Percentiles rank a stretch among this genome's conserved stretches.
Evolutionary conservation across 2,797 vertebrate genomes (phyloP).

Genomic region (Pseudochaenichthys georgianus): DNA sequence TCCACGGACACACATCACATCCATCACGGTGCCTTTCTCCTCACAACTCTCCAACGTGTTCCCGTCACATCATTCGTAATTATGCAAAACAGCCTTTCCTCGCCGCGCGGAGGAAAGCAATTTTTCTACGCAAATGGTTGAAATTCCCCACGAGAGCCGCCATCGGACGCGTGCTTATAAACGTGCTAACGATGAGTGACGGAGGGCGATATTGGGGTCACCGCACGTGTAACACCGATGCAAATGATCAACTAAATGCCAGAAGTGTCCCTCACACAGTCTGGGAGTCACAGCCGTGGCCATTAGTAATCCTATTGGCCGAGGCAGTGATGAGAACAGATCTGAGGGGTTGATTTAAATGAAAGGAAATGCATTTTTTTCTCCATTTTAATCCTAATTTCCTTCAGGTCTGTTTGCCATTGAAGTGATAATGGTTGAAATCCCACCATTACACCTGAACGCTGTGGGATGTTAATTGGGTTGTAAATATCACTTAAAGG

Average conservation of each 20-base stretch:
- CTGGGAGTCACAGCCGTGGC: constrained; percentile 74
- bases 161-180: constrained; percentile 81
- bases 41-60: constrained; percentile 77
- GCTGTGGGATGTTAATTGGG: not conserved
- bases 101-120: constrained; percentile 84
- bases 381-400: constrained; percentile 71
- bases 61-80: constrained; percentile 89
- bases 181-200: constrained; percentile 88
- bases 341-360: constrained; percentile 83
- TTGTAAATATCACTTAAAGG: constrained; percentile 19
- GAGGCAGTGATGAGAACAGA: constrained; percentile 83
- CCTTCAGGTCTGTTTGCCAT: constrained; percentile 66
- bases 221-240: constrained; percentile 82
- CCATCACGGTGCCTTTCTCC: constrained; percentile 24
- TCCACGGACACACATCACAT: constrained; percentile 34
- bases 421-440: constrained; percentile 74
- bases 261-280: constrained; percentile 84
- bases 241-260: constrained; percentile 88
- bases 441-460: not conserved
- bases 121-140: constrained; percentile 91
- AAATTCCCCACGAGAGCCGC: constrained; percentile 84
- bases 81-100: constrained; percentile 87
- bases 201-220: constrained; percentile 85
- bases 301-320: constrained; percentile 84
- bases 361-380: constrained; percentile 69